Evolutionary conservation across 2,888 invertebrate species (phyloP).

Genomic region (Orthonychiurus folsomi): DNA sequence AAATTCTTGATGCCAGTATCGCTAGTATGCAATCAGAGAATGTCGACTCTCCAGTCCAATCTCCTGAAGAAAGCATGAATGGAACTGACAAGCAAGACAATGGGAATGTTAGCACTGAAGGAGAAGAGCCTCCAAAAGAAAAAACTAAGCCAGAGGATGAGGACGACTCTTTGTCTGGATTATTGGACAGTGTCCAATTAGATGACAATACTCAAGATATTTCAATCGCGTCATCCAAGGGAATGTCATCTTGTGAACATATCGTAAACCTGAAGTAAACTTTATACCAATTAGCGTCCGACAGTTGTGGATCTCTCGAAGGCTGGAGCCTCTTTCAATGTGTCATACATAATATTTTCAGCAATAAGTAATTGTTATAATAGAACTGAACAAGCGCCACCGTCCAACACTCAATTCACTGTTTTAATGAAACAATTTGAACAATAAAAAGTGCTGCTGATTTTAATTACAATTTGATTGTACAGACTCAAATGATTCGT

Average conservation of each 20-base stretch:
- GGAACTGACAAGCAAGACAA: background rate
- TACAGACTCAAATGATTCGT: too few species aligned
- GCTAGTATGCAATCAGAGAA: background rate
- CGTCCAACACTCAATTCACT: too few species aligned
- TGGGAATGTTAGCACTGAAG: background rate
- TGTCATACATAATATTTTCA: too few species aligned
- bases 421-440: too few species aligned
- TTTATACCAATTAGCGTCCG: too few species aligned
- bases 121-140: background rate
- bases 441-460: too few species aligned
- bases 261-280: slow-evolving; percentile 21
- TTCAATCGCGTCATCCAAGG: slow-evolving; percentile 20
- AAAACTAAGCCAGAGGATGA: background rate
- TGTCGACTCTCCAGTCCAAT: slow-evolving; percentile 2
- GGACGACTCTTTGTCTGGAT: background rate
- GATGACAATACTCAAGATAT: slow-evolving; percentile 30
- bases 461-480: too few species aligned
- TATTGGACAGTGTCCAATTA: background rate
- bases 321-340: too few species aligned
- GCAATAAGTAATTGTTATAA: too few species aligned
- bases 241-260: slow-evolving; percentile 29
- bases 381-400: too few species aligned
- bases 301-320: too few species aligned
- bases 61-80: background rate
- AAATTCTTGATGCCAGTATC: background rate